phyloP scores from a whole-genome alignment of 2,888 invertebrate species.

The Ochropacha duplaris region DNA sequence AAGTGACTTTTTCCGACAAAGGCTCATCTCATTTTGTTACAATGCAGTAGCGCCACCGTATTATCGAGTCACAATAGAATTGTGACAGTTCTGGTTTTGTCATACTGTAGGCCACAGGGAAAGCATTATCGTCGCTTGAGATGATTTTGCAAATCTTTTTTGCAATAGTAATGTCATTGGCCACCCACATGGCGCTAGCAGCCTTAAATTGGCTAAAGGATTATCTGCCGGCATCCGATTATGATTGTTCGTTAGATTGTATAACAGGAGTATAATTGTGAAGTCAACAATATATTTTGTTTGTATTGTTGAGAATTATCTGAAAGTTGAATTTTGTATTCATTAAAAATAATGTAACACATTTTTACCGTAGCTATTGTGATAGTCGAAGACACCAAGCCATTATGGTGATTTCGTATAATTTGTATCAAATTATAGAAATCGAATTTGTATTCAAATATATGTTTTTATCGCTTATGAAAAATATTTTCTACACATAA shows the following conservation, averaged over 20 bases:
- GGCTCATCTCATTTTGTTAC: constrained; percentile 50
- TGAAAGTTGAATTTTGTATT: background rate
- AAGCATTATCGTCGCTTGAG: constrained; percentile 50
- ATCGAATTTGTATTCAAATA: background rate
- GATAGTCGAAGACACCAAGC: background rate
- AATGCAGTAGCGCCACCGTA: constrained; percentile 75
- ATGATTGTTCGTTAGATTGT: constrained; percentile 22
- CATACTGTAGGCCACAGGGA: constrained; percentile 58
- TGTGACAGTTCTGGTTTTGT: constrained; percentile 69
- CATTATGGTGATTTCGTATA: background rate
- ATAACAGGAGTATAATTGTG: background rate
- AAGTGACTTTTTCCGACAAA: constrained; percentile 63
- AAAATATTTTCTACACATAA: background rate
- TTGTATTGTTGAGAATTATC: background rate
- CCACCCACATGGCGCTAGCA: constrained; percentile 54
- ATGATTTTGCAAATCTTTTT: constrained; percentile 31
- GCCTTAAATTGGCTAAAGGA: constrained; percentile 58
- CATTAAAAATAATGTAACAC: background rate
- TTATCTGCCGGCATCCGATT: constrained; percentile 47
- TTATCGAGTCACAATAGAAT: constrained; percentile 44
- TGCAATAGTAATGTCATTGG: constrained; percentile 36
- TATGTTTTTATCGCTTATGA: background rate
- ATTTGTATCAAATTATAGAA: background rate
- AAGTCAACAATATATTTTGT: constrained; percentile 1
- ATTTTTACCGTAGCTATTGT: background rate